These are phyloP conservation scores for Scaptodrosophila lebanonensis DNA, from an alignment of 1,140 invertebrate genomes.

Conservation along the genomic window DNA sequence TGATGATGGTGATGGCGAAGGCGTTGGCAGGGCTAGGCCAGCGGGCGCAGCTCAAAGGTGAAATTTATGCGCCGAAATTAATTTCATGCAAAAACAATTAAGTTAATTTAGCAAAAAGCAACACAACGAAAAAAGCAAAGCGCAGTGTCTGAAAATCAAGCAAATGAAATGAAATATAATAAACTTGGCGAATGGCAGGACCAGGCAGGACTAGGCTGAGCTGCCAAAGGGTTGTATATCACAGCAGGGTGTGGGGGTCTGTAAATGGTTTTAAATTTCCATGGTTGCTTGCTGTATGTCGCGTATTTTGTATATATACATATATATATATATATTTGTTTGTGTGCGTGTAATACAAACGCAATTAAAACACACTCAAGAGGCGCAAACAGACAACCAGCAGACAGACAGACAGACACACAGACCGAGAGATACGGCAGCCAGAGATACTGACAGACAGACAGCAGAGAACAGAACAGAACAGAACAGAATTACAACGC, in stretches of 20 bases:
- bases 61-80: constrained; percentile 73
- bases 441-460: background rate
- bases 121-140: constrained; percentile 2
- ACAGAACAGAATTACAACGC: constrained; percentile 38
- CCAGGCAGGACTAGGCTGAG: constrained; percentile 8
- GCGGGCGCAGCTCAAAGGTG: constrained; percentile 45
- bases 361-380: constrained; percentile 74
- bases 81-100: constrained; percentile 75
- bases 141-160: constrained; percentile 58
- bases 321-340: background rate
- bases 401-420: constrained; percentile 37
- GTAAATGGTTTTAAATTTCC: constrained; percentile 66
- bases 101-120: constrained; percentile 72
- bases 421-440: background rate
- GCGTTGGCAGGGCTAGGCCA: background rate
- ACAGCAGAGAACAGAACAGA: constrained; percentile 3
- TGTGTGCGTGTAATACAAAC: constrained; percentile 63
- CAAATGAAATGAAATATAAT: constrained; percentile 72
- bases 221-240: background rate
- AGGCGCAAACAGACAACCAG: constrained; percentile 56
- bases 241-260: background rate
- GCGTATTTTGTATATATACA: constrained; percentile 24
- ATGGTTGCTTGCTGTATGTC: constrained; percentile 34
- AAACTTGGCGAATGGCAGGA: constrained; percentile 45
- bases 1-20: background rate